phyloP scores from a whole-genome alignment of 2,797 vertebrate species.

The Lepilemur septentrionalis region DNA sequence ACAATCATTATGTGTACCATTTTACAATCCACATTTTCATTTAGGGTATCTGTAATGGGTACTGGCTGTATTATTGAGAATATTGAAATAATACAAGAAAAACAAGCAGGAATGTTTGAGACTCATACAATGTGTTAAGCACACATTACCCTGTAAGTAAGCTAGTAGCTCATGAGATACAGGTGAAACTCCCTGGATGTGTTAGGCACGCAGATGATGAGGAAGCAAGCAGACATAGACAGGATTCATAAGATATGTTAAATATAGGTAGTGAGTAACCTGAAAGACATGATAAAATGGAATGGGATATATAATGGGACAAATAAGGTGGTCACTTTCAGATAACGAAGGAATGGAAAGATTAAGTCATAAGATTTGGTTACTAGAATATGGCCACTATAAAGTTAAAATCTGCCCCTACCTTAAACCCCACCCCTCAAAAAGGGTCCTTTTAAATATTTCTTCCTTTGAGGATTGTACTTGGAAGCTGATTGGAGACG shows the following conservation, averaged over 20 bases:
- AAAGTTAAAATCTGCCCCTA: no score
- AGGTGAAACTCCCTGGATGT: neutral
- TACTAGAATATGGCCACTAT: no score
- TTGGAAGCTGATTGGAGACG: no score
- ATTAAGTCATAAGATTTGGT: neutral
- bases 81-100: conserved; percentile 3
- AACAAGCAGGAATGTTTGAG: neutral
- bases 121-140: neutral
- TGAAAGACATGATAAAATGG: neutral
- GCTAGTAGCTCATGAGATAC: neutral
- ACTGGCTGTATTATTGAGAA: neutral
- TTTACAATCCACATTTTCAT: neutral
- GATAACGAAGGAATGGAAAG: neutral
- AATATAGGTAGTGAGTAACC: neutral
- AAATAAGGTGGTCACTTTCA: neutral
- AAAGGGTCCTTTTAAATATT: no score
- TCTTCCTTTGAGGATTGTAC: no score
- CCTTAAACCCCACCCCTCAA: no score
- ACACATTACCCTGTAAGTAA: neutral
- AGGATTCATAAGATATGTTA: neutral
- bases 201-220: neutral
- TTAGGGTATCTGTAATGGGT: neutral
- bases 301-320: neutral
- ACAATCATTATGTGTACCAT: neutral
- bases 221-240: neutral